Base-by-base conservation (phyloP, 2,797 vertebrate genomes). In the Brachymystax lenok region DNA sequence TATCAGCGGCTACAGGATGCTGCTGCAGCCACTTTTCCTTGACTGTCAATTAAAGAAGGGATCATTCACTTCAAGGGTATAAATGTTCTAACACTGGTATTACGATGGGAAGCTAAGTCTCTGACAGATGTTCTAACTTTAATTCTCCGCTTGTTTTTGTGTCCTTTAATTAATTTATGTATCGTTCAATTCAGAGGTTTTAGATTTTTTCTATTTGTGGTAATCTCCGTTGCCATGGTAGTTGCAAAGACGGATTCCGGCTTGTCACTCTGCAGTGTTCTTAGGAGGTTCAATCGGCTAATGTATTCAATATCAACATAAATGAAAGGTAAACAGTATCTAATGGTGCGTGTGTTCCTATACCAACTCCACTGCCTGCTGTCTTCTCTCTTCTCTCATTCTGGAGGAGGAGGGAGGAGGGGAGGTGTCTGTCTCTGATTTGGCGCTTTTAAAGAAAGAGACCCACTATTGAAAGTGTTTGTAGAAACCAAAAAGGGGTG, bases 51-150 rank as follows among this genome's bases (percentile, higher is more conserved):
- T 94, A 95, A 93, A 95, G 91, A 92, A 92, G 88, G 93, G 95
- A 95, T 95, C 94, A 93, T 95, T 95, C 95, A 94, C 94, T 95
- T 94, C 94, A 94, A 93, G 93, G 93, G 93, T 94, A 93, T 94
- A 94, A 94, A 94, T 95, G 95, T 95, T 95, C 94, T 94, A 94
- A 94, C 94, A 94, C 93, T 93, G 92, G 93, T 93, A 94, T 95
- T 94, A 94, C 89, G 90, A 91, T 92, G 85, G 90, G 88, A 92
- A 94, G 92, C 94, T 93, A 92, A 93, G 93, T 92, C 92, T 90
- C 87, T 95, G 94, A 95, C 94, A 95, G 94, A 94, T 94, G 94
- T 94, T 95, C 88, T 86, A 92, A 93, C 92, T 95, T 95, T 94
- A 95, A 94, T 95, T 95, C 92, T 88, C 89, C 83, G 87, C 92